Conservation (phyloP, 2,113 vertebrate species). For the Elgaria multicarinata region DNA sequence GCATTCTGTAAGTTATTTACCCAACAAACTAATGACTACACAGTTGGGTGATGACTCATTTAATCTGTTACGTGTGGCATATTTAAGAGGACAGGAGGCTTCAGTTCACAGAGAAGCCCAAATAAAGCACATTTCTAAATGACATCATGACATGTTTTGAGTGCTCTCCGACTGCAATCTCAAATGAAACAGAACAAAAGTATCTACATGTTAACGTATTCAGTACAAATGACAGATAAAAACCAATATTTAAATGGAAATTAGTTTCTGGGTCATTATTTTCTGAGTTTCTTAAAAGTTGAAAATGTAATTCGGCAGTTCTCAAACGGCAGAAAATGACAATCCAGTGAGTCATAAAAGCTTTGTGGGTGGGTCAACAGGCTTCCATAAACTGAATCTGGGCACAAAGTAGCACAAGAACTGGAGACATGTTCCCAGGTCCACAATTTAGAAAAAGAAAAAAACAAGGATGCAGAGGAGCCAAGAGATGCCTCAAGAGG, state of each 20-base stretch:
- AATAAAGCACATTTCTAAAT: conserved; percentile 11
- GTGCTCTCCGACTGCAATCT: conserved; percentile 33
- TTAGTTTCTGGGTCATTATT: not conserved
- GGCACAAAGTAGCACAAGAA: not conserved
- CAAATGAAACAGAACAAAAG: conserved; percentile 43
- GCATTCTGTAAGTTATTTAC: conserved; percentile 58
- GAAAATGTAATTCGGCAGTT: conserved; percentile 2
- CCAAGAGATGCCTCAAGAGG: not conserved
- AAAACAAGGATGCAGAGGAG: not conserved
- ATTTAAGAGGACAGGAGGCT: conserved; percentile 42
- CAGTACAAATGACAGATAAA: not conserved
- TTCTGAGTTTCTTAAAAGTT: not conserved
- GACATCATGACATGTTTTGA: conserved; percentile 1
- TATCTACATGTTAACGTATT: not conserved
- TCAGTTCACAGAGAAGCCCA: conserved; percentile 14
- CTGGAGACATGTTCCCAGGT: not conserved
- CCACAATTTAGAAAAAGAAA: not conserved
- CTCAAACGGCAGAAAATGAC: not conserved
- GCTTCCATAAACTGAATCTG: not conserved
- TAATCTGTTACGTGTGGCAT: conserved; percentile 19
- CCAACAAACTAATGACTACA: conserved; percentile 56
- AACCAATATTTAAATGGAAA: not conserved
- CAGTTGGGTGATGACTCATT: conserved; percentile 66
- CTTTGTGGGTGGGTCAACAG: not conserved
- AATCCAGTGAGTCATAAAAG: not conserved